phyloP scores from a whole-genome alignment of 53 echinoderm and acorn worm species.

The Patiria pectinifera region DNA sequence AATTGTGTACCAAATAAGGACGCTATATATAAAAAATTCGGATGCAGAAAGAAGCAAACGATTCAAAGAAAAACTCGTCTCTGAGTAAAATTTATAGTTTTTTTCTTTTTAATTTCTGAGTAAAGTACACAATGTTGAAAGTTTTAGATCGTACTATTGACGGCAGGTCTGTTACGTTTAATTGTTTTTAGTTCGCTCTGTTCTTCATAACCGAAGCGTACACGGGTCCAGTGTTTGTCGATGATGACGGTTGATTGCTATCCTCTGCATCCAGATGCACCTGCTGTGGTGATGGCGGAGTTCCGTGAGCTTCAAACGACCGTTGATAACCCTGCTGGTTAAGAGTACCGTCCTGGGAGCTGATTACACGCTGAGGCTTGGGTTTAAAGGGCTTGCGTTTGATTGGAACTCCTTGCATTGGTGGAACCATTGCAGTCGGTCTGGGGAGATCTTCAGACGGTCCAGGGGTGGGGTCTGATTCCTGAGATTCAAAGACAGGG shows the following conservation, averaged over 20 bases:
- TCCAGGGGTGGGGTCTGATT: neutral
- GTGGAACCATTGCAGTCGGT: neutral
- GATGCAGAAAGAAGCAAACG: too few relatives aligned
- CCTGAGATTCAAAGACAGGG: neutral
- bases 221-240: neutral
- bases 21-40: too few relatives aligned
- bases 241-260: neutral
- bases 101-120: too few relatives aligned
- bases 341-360: neutral
- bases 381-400: constrained; percentile 5
- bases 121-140: too few relatives aligned
- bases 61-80: too few relatives aligned
- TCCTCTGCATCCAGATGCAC: neutral
- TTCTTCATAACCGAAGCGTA: neutral
- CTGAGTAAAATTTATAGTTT: too few relatives aligned
- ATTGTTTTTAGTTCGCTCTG: neutral
- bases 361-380: neutral
- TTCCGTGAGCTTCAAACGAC: neutral
- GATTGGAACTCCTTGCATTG: neutral
- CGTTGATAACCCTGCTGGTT: neutral
- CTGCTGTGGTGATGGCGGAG: neutral
- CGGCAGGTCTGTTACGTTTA: neutral
- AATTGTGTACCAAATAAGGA: too few relatives aligned
- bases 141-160: too few relatives aligned
- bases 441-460: neutral